Conservation (phyloP, 1,140 invertebrate genomes). For the Zaprionus gabonicus region DNA sequence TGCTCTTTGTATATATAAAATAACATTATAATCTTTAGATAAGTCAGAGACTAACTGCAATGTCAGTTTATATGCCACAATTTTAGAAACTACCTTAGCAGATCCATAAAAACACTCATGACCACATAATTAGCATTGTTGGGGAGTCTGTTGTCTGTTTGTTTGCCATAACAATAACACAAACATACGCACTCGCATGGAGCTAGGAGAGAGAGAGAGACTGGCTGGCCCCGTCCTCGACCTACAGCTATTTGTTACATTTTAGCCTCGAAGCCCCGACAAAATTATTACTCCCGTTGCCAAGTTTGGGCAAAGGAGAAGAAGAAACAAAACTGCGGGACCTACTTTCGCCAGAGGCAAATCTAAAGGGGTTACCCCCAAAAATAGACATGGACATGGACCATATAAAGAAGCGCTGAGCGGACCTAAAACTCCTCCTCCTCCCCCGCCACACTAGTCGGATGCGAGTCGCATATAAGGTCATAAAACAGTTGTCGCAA, state of each 20-base stretch:
- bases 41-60: not conserved
- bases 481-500: slow-evolving; percentile 80
- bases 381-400: slow-evolving; percentile 72
- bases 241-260: slow-evolving; percentile 69
- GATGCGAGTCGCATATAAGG: slow-evolving; percentile 59
- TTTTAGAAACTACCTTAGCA: not conserved
- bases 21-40: too few relatives aligned
- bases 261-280: slow-evolving; percentile 45
- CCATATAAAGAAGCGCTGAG: slow-evolving; percentile 59
- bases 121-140: slow-evolving; percentile 33
- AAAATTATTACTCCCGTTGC: slow-evolving; percentile 58
- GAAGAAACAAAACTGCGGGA: slow-evolving; percentile 61
- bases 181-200: not conserved
- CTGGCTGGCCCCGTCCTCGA: slow-evolving; percentile 26
- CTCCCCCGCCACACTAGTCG: not conserved
- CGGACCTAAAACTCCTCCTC: slow-evolving; percentile 15
- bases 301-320: slow-evolving; percentile 32
- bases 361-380: slow-evolving; percentile 60
- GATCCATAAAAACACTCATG: not conserved
- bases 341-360: slow-evolving; percentile 66
- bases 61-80: not conserved
- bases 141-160: slow-evolving; percentile 14
- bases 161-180: slow-evolving; percentile 10
- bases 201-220: not conserved
- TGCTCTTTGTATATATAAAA: not conserved